Conservation (phyloP, 2,113 vertebrate species). For the Aviceda subcristata region DNA sequence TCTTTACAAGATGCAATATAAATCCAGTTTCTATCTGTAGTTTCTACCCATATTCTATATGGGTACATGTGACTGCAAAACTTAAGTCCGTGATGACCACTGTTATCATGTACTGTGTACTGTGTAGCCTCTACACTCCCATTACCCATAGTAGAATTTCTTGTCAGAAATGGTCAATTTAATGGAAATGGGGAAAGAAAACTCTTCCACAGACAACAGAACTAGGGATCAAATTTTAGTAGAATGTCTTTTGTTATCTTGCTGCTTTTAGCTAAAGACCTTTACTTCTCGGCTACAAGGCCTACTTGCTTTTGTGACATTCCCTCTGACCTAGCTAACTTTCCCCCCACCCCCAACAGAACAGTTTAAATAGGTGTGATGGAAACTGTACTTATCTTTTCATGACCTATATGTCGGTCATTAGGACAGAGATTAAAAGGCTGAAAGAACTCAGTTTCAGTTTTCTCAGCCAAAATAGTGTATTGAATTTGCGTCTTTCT, state of each 20-base stretch:
- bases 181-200: background rate
- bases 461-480: background rate
- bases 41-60: background rate
- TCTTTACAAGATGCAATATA: background rate
- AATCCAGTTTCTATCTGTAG: background rate
- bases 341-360: no score
- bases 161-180: background rate
- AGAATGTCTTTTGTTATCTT: background rate
- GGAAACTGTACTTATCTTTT: background rate
- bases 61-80: background rate
- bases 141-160: background rate
- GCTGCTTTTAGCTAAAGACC: background rate
- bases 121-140: background rate
- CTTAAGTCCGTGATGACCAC: background rate
- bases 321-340: background rate
- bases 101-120: background rate
- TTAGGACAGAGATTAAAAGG: background rate
- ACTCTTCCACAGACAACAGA: background rate
- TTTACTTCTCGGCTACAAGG: background rate
- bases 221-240: background rate
- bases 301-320: background rate
- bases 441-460: background rate
- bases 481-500: background rate
- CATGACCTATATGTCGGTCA: background rate
- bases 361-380: background rate